Evolutionary conservation across 2,113 vertebrate species (phyloP).

Genomic region (Crocuta crocuta): DNA sequence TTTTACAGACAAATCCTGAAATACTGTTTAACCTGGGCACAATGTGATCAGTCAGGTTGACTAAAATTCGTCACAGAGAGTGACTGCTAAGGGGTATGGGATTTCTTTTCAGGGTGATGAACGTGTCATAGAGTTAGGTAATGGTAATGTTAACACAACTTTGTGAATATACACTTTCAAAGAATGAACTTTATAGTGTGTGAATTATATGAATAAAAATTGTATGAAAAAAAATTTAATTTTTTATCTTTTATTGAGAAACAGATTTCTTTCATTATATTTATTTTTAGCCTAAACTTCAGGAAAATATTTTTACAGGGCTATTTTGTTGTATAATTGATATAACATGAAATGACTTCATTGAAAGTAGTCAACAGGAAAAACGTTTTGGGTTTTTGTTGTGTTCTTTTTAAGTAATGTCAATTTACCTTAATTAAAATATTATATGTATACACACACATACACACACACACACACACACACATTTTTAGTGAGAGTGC

Average conservation of each 20-base stretch:
- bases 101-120: background rate
- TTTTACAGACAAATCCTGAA: background rate
- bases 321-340: background rate
- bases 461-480: no score
- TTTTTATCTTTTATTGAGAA: background rate
- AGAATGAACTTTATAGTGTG: background rate
- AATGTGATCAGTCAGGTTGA: background rate
- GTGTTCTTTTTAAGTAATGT: background rate
- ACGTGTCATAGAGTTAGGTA: background rate
- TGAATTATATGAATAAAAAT: background rate
- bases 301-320: background rate
- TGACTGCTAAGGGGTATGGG: background rate
- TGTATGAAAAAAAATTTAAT: background rate
- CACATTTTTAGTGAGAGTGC: no score
- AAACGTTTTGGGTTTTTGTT: background rate
- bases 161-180: background rate
- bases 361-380: background rate
- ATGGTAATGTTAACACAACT: background rate
- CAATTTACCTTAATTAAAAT: background rate
- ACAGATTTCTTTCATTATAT: background rate
- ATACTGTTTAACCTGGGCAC: background rate
- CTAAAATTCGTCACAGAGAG: background rate
- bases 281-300: background rate
- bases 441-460: background rate
- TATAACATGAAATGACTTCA: background rate